phyloP scores from a whole-genome alignment of 2,797 vertebrate genomes.

The Poecilia picta region DNA sequence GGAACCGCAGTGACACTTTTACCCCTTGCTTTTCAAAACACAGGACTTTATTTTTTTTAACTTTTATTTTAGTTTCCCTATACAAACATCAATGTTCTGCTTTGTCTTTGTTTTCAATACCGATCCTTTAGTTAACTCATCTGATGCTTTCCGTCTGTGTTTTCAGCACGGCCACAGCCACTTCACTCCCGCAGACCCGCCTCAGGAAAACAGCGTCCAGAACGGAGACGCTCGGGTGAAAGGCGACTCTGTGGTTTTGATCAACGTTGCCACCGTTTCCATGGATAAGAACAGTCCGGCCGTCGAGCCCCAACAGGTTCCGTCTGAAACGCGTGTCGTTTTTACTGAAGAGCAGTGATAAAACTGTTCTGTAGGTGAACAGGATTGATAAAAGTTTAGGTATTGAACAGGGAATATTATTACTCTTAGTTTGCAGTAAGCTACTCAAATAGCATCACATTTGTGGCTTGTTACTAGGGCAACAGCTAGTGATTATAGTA shows the following conservation, averaged over 20 bases:
- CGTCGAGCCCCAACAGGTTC: slow-evolving; percentile 47
- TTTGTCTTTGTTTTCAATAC: background rate
- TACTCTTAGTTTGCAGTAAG: background rate
- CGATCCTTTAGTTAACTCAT: background rate
- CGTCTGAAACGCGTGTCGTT: background rate
- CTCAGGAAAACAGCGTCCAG: slow-evolving; percentile 52
- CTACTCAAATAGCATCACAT: background rate
- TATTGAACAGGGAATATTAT: background rate
- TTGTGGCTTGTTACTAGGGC: background rate
- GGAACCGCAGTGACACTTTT: background rate
- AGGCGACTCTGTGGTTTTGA: slow-evolving; percentile 61
- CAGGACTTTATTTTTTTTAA: background rate
- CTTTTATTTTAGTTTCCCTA: too few species aligned
- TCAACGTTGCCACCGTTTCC: slow-evolving; percentile 56
- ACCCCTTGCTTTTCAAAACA: background rate
- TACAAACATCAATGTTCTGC: too few species aligned
- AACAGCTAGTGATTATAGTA: too few species aligned
- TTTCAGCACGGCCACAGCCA: slow-evolving; percentile 78
- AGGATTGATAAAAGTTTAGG: background rate
- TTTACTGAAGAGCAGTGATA: background rate
- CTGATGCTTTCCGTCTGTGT: background rate
- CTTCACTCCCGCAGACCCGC: slow-evolving; percentile 56
- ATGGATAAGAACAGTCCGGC: slow-evolving; percentile 57
- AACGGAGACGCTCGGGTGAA: slow-evolving; percentile 65
- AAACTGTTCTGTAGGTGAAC: background rate